Base-by-base conservation (phyloP, 2,797 vertebrate genomes). In the Sebastes minor region DNA sequence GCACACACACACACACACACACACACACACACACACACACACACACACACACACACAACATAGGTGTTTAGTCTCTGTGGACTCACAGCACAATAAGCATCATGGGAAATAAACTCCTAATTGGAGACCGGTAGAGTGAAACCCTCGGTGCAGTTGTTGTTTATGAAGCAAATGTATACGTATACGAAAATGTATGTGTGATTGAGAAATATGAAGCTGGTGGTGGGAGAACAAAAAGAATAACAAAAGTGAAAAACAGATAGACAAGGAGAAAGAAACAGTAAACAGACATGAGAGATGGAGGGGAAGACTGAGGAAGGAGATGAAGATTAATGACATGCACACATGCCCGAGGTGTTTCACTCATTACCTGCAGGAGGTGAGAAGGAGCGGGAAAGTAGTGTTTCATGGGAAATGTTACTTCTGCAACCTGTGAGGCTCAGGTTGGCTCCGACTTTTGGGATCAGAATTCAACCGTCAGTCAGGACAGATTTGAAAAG, bases 21-120 rank as follows among this genome's bases (percentile, higher is more conserved):
- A 66, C 14, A 27, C 38, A 79, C 65, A 73, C 71, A 71, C 23
- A 62, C 64, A 66, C 38, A 67, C 25, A 66, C 25, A n/a, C 38
- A 66, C 9, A 28, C 38, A 79, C 69, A 74, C 71, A 71, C 25
- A 62, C 64, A 52, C 8, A 62, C 30, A 59, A 71, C 46, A 76
- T 4, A 25, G 23, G 27, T 68, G 76, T 81, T 55, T 60, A 9
- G 69, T 87, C 86, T 89, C 89, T 46, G 56, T 65, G 80, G 90
- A 87, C 63, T 49, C 83, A 62, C 67, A 76, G 76, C 74, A 80
- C 86, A 84, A 86, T 52, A 74, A 74, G 81, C 77, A 70, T 75
- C 85, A 78, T 71, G 88, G 86, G 88, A 91, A 86, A 90, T 80
- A 78, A 88, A 82, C 25, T 67, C 79, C 73, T 90, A 90, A 91